Percentiles rank a stretch among this genome's conserved stretches.
Evolutionary conservation across 2,797 vertebrate species (phyloP).

Genomic region (Anabacerthia variegaticeps): DNA sequence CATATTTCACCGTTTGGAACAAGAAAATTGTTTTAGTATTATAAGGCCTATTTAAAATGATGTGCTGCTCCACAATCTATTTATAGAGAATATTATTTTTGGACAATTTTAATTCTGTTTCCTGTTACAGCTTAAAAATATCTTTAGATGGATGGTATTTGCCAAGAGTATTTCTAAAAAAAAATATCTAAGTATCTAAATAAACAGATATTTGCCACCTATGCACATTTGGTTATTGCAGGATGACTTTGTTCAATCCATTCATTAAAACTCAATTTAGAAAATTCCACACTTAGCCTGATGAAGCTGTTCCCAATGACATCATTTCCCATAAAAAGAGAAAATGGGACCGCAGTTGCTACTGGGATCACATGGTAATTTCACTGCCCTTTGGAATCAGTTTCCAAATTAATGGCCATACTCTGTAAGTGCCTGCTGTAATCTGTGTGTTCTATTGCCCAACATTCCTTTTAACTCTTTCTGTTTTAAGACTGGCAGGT

Average conservation of each 20-base stretch:
- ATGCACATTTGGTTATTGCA: not conserved
- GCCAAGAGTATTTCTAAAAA: not conserved
- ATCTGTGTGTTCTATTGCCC: not conserved
- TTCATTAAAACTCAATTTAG: slow-evolving; percentile 1
- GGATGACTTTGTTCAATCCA: not conserved
- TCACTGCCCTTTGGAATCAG: not conserved
- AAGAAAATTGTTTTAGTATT: not conserved
- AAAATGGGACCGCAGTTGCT: not conserved
- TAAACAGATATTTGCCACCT: not conserved
- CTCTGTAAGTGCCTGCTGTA: not conserved
- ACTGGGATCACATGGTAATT: not conserved
- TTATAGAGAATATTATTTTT: not conserved
- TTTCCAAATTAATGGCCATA: not conserved
- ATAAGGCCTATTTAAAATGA: not conserved
- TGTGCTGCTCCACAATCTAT: not conserved
- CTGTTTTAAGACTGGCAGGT: not conserved
- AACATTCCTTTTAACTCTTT: not conserved
- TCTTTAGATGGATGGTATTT: not conserved
- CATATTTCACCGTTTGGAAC: not conserved
- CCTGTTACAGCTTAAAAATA: not conserved
- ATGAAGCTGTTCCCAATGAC: not conserved
- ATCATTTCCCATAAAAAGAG: slow-evolving; percentile 17
- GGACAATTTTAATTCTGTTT: not conserved
- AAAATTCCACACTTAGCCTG: not conserved
- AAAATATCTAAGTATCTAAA: not conserved